Evolutionary conservation across 2,113 vertebrate species (phyloP).

Genomic region (Phainopepla nitens): DNA sequence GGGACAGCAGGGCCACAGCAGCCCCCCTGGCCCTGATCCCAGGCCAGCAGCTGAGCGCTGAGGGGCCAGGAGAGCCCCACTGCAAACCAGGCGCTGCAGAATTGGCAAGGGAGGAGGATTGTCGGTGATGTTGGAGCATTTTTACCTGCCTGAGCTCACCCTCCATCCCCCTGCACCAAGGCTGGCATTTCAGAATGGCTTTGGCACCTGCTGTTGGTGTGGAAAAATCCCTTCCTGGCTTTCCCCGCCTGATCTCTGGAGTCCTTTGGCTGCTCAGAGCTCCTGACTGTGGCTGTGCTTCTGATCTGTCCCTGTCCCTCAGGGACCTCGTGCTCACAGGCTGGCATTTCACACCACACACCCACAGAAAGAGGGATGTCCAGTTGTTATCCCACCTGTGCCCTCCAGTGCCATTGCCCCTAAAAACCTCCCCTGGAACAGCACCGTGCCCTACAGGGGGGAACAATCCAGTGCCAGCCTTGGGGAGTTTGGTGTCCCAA

Average conservation of each 20-base stretch:
- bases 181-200: neutral
- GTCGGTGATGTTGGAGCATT: neutral
- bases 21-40: too few relatives aligned
- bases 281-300: neutral
- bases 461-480: neutral
- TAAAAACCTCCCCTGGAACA: neutral
- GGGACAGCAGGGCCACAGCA: neutral
- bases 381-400: neutral
- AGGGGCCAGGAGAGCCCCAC: too few relatives aligned
- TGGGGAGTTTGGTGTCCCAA: neutral
- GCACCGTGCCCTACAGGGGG: accelerated
- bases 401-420: too few relatives aligned
- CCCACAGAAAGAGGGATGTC: accelerated
- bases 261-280: neutral
- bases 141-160: neutral
- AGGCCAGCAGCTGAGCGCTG: neutral
- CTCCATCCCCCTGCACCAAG: neutral
- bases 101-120: neutral
- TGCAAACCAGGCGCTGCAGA: accelerated
- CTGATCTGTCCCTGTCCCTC: neutral
- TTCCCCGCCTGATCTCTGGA: neutral
- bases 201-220: neutral
- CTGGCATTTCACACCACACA: neutral
- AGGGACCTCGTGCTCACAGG: neutral
- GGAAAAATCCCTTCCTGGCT: neutral